A percentile compares a stretch with the other conserved stretches of the same genome.
Evolutionary conservation across 2,888 invertebrate genomes (phyloP).

Genomic region (Fragum fragum): DNA sequence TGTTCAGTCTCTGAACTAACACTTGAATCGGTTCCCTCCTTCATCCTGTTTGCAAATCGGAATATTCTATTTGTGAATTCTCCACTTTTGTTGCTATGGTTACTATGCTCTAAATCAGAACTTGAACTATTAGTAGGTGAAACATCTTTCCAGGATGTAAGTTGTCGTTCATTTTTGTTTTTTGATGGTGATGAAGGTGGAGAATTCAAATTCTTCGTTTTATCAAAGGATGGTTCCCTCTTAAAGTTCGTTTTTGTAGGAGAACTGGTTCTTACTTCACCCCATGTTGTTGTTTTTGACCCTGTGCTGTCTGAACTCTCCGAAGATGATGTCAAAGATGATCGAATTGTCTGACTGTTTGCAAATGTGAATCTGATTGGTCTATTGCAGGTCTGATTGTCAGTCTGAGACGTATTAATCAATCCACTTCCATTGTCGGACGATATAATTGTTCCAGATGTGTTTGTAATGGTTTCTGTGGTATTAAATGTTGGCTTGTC

Average conservation of each 20-base stretch:
- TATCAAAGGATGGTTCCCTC: conserved; percentile 34
- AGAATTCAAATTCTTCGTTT: conserved; percentile 40
- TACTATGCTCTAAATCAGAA: conserved; percentile 57
- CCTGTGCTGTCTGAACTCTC: conserved; percentile 52
- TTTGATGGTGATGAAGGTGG: conserved; percentile 51
- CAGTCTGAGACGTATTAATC: conserved; percentile 5
- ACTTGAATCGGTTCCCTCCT: conserved; percentile 52
- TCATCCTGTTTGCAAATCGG: conserved; percentile 54
- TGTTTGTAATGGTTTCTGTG: conserved; percentile 31
- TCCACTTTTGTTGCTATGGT: conserved; percentile 55
- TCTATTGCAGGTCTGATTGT: conserved; percentile 34
- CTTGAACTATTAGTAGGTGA: conserved; percentile 75
- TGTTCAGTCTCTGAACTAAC: conserved; percentile 63
- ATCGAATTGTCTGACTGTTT: conserved; percentile 61
- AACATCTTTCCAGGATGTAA: conserved; percentile 78
- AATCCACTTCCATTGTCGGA: neutral
- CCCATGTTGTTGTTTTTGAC: conserved; percentile 64
- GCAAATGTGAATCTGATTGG: conserved; percentile 51
- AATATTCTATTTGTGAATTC: conserved; percentile 48
- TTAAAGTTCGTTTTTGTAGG: conserved; percentile 50
- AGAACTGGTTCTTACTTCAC: conserved; percentile 55
- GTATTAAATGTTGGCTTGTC: conserved; percentile 37
- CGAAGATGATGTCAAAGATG: conserved; percentile 59
- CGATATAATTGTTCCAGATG: neutral
- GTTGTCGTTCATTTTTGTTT: conserved; percentile 48